A percentile compares a stretch with the other conserved stretches of the same genome.
Conservation (phyloP, 2,113 vertebrate genomes). For the Amphiprion percula region DNA sequence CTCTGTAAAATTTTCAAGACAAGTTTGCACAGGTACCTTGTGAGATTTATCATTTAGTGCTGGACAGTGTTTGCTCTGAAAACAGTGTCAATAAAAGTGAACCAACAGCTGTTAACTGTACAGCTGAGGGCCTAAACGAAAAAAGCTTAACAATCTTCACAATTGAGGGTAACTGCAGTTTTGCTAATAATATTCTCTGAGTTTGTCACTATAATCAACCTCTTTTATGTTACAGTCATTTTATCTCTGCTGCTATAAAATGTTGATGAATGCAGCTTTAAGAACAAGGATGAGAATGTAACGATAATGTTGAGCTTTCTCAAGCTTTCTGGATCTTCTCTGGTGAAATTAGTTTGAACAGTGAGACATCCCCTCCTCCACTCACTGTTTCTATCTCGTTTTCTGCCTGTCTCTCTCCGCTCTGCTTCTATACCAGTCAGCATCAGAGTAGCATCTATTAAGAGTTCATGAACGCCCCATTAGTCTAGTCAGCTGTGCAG, state of each 20-base stretch:
- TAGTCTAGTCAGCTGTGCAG: conserved; percentile 75
- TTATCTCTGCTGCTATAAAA: neutral
- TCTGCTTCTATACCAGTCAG: conserved; percentile 14
- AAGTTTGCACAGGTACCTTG: neutral
- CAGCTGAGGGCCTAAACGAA: too few species aligned
- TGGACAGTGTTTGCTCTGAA: neutral
- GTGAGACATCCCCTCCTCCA: conserved; percentile 1
- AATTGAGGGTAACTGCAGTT: neutral
- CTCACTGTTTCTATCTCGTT: neutral
- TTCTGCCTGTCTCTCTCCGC: neutral
- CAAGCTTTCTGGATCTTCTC: neutral
- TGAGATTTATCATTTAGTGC: too few species aligned
- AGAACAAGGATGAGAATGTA: neutral
- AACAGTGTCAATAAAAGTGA: neutral
- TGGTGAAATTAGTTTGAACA: neutral
- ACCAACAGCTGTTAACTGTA: too few species aligned
- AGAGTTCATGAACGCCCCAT: conserved; percentile 78
- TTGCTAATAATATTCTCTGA: neutral
- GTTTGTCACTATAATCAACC: neutral
- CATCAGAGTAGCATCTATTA: conserved; percentile 70
- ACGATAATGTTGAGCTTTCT: neutral
- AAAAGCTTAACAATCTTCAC: too few species aligned
- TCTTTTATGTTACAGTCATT: neutral
- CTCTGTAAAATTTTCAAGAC: neutral
- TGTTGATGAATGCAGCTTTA: neutral